Evolutionary conservation across 2,888 invertebrate species (phyloP).

Genomic region (Phoronis australis): DNA sequence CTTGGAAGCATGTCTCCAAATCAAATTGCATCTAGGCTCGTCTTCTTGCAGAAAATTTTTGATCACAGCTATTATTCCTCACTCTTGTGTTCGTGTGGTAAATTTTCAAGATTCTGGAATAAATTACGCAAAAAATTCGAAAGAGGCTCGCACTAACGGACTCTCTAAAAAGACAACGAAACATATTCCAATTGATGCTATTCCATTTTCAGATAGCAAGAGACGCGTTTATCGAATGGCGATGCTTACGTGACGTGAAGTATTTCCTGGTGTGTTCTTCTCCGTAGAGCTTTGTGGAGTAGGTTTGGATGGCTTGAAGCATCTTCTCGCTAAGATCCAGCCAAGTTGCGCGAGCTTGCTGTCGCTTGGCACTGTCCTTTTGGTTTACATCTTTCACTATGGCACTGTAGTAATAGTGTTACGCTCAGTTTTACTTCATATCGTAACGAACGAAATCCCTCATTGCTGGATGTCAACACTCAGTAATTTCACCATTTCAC

Average conservation of each 20-base stretch:
- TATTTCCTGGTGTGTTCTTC: constrained; percentile 19
- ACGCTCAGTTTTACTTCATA: neutral
- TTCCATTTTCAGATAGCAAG: neutral
- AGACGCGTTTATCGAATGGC: neutral
- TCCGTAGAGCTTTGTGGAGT: constrained; percentile 16
- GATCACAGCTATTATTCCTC: no score
- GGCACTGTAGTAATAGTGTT: constrained; percentile 6
- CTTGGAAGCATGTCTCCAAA: no score
- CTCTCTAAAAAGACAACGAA: neutral
- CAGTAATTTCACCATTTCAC: constrained; percentile 12
- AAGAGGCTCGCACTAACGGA: no score
- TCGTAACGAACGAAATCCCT: no score
- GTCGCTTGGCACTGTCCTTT: constrained; percentile 26
- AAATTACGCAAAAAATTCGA: no score
- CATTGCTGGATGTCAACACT: no score
- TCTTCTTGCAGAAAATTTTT: no score
- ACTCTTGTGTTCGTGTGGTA: no score
- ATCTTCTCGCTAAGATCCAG: constrained; percentile 18
- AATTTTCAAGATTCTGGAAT: no score
- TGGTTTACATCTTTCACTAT: constrained; percentile 25
- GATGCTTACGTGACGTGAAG: constrained; percentile 27
- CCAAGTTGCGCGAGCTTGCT: constrained; percentile 26
- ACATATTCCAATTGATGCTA: neutral
- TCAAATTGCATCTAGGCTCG: no score
- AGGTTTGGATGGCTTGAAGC: constrained; percentile 23